Base-by-base conservation (phyloP, 2,113 vertebrate species). In the Oenanthe melanoleuca region DNA sequence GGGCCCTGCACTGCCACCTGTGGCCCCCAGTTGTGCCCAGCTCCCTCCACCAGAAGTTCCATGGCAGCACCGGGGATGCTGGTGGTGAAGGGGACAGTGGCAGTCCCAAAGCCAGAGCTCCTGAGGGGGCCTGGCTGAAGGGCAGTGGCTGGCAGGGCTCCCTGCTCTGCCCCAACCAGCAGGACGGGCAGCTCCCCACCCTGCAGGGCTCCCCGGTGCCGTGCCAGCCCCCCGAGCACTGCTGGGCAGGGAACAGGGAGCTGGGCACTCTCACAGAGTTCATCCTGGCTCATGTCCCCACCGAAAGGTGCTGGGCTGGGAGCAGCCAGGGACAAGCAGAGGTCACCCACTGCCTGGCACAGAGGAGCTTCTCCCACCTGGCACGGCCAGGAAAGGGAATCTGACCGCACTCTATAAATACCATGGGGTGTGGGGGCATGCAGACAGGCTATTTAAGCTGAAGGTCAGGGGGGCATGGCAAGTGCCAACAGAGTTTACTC, bases 371-470 rank as follows among this genome's bases (percentile, higher is more conserved):
- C 33, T 61, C 24, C 34, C 2, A 3, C 44, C 80, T 40, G 77
- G 86, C 80, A n/a, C 0, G 1, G 89, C 37, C 23, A 44, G 70
- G 61, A 69, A 34, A 67, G 50, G 89, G 60, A 93, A 94, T 42
- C 72, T 61, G 89, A 95, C 44, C 37, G 0, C 1, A 0, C 50
- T 86, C 91, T 92, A 91, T 86, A 96, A 96, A 96, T 93, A 95
- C 50, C 0, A 0, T 0, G 1, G 71, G 60, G 50, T 0, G 2
- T 3, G 0, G 28, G 82, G 83, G 31, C 72, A 91, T 0, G 9
- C 1, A 3, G 42, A n/a, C 4, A 7, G 29, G 72, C 60, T 91
- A 80, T 91, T 88, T 86, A 4, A 70, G 69, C 67, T 91, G 77
- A 95, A 95, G 94, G 91, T 93, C 89, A 52, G 50, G 14, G 49